phyloP scores from a whole-genome alignment of 64 coral and sea anemone species.

The Stylophora pistillata region DNA sequence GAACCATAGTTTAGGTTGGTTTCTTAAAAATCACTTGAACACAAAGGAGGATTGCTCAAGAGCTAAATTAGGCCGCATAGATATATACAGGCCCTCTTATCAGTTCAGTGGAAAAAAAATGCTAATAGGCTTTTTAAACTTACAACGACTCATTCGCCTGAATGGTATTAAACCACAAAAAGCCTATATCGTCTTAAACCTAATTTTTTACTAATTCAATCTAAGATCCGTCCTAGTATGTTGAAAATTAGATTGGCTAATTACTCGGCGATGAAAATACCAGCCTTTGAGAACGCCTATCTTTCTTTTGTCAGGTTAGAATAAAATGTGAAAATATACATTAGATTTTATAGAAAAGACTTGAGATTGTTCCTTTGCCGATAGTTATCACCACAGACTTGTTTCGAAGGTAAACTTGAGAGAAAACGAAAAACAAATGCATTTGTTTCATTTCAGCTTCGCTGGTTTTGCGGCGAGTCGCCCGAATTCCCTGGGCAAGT shows the following conservation, averaged over 20 bases:
- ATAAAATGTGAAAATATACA: neutral
- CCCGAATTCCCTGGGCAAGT: neutral
- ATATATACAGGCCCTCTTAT: neutral
- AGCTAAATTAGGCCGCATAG: neutral
- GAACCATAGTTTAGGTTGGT: too few species aligned
- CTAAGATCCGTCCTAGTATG: neutral
- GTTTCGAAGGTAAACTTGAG: neutral
- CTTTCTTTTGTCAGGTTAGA: neutral
- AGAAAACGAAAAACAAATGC: neutral
- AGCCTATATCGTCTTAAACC: conserved; percentile 10
- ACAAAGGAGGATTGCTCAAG: too few species aligned
- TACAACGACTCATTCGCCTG: neutral
- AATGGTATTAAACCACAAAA: conserved; percentile 9
- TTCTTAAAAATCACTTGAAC: too few species aligned
- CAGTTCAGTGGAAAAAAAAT: neutral
- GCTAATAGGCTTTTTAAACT: neutral
- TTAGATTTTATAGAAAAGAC: too few species aligned
- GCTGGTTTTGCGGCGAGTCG: neutral
- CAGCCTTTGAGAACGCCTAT: neutral
- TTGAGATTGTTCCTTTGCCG: neutral
- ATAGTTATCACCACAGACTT: neutral
- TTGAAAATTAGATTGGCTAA: neutral
- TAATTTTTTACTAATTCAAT: conserved; percentile 4
- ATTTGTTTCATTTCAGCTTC: neutral
- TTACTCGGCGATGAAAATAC: neutral